Base-by-base conservation (phyloP, 2,888 invertebrate genomes). In the Scaptomyza caliginosa region DNA sequence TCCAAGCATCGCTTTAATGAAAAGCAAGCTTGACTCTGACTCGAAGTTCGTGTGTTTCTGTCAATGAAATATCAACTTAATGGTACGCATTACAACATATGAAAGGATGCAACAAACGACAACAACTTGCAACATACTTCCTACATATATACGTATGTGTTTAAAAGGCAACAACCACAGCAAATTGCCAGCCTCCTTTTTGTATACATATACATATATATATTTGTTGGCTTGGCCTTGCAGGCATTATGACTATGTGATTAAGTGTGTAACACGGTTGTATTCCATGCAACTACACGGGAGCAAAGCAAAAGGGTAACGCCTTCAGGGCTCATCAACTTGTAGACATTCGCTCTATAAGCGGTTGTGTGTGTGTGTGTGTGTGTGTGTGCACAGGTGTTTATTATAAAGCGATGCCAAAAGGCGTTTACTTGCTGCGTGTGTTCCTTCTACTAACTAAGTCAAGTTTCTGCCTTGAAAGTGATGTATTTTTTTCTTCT, bases 11-110 rank as follows among this genome's bases (percentile, higher is more conserved):
- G 38, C 38, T 45, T 69, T 65, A 69, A 72, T 63, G 57, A 57
- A 57, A 67, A 67, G 56, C 63, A 50, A 55, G 54, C 46, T n/a
- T n/a, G 51, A 52, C 42, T 48, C 49, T 32, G 36, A 39, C 63
- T 28, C 16, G 42, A 5, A 42, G 7, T 50, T 40, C 43, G 57
- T 65, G 74, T 82, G 75, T 85, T 85, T 83, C 86, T 82, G 85
- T 83, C 85, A 86, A 86, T 86, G 80, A 85, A 84, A 76, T 82
- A 80, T 84, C 85, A 80, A 84, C 76, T 80, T 82, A 74, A 77
- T 82, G 82, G 77, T 77, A 79, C 77, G 77, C 75, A 84, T 79
- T 84, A 77, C 81, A 81, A 59, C 79, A 62, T 54, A 38, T 49
- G 67, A 65, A 34, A 71, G 75, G 77, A 77, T 77, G 78, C 59